Conservation (phyloP, 2,797 vertebrate species). For the Eptatretus atami region DNA sequence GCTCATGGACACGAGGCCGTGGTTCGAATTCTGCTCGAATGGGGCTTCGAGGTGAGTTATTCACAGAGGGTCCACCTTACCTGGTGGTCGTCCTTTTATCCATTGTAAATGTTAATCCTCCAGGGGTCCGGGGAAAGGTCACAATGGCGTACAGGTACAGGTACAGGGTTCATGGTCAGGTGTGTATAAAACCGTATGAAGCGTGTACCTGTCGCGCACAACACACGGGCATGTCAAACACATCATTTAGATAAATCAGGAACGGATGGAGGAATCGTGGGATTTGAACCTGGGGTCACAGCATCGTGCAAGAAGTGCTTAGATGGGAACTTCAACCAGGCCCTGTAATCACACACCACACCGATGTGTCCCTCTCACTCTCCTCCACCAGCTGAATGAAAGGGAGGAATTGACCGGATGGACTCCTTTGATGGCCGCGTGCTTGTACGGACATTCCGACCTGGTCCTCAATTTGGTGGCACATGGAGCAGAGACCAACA, state of each 20-base stretch:
- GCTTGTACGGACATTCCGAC: background rate
- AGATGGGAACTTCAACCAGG: background rate
- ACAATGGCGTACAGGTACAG: background rate
- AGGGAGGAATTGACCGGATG: background rate
- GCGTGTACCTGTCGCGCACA: no score
- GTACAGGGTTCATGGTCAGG: background rate
- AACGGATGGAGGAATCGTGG: no score
- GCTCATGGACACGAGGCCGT: background rate
- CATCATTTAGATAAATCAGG: no score
- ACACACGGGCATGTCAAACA: no score
- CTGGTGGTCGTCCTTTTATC: no score
- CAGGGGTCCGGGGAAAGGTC: no score
- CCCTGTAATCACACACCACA: background rate
- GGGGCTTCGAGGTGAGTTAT: background rate
- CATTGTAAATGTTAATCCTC: no score
- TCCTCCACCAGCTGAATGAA: background rate
- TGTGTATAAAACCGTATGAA: background rate
- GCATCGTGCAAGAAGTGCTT: background rate
- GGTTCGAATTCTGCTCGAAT: background rate
- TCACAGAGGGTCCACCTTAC: no score
- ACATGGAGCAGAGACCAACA: background rate
- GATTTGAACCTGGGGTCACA: no score
- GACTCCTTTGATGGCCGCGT: background rate
- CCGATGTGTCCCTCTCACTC: background rate
- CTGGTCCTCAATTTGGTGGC: background rate